phyloP scores from a whole-genome alignment of 2,797 vertebrate genomes.

The Chromis chromis region DNA sequence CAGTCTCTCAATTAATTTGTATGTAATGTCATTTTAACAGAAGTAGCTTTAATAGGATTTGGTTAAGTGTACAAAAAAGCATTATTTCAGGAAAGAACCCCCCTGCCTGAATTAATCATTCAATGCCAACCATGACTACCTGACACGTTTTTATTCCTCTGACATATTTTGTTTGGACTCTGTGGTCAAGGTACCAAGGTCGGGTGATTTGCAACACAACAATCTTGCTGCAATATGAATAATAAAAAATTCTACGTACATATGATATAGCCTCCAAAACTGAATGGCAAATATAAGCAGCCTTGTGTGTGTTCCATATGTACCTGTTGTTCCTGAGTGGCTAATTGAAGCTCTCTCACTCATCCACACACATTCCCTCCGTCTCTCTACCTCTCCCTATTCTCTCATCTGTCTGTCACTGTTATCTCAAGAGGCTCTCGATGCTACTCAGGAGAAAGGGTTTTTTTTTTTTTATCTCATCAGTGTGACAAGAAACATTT shows the following conservation, averaged over 20 bases:
- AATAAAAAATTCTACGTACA: neutral
- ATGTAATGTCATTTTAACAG: neutral
- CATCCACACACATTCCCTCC: slow-evolving; percentile 1
- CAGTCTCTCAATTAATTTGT: neutral
- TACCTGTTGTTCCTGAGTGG: slow-evolving; percentile 1
- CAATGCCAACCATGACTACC: neutral
- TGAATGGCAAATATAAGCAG: neutral
- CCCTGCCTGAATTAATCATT: neutral
- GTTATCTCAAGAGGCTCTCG: slow-evolving; percentile 52
- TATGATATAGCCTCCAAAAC: neutral
- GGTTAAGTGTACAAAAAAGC: neutral
- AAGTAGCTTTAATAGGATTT: neutral
- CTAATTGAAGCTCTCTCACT: slow-evolving; percentile 9
- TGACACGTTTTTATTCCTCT: neutral
- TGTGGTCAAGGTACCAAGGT: no score
- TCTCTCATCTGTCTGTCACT: slow-evolving; percentile 20
- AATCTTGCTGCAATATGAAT: neutral
- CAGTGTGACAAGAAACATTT: slow-evolving; percentile 41
- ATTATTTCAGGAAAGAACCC: neutral
- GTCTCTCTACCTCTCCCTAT: neutral
- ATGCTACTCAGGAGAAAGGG: slow-evolving; percentile 23
- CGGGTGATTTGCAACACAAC: neutral
- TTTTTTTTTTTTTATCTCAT: slow-evolving; percentile 27
- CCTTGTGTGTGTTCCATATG: neutral
- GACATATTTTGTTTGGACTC: neutral